A percentile compares a stretch with the other conserved stretches of the same genome.
Conservation (phyloP, 2,888 invertebrate genomes). For the Steinernema hermaphroditum region DNA sequence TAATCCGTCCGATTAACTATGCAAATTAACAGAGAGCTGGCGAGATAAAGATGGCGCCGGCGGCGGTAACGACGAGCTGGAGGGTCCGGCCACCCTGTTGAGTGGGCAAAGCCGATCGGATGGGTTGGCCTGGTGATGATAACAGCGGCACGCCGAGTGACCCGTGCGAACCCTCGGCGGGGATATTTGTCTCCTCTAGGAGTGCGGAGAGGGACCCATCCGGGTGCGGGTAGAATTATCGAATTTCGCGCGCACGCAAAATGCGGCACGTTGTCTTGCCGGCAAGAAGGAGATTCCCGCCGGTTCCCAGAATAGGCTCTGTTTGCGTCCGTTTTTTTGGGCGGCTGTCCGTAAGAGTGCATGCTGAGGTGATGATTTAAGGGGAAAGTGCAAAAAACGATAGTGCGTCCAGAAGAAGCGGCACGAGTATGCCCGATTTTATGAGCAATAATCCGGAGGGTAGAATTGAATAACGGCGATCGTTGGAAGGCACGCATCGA, state of each 20-base stretch:
- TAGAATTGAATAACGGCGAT: too few relatives aligned
- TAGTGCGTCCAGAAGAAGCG: too few relatives aligned
- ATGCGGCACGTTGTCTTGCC: background rate
- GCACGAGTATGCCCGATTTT: too few relatives aligned
- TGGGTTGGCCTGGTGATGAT: background rate
- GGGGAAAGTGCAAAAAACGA: too few relatives aligned
- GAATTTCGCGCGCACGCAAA: constrained; percentile 17
- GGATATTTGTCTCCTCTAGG: background rate
- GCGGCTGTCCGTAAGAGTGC: background rate
- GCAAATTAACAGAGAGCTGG: constrained; percentile 5
- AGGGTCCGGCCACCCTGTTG: background rate
- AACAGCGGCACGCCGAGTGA: background rate
- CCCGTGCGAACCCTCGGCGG: background rate
- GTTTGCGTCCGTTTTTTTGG: background rate
- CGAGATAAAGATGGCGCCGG: background rate
- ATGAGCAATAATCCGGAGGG: too few relatives aligned
- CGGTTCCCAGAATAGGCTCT: background rate
- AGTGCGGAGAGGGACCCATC: constrained; percentile 9
- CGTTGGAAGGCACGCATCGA: too few relatives aligned
- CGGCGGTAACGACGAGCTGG: background rate
- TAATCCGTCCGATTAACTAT: constrained; percentile 6
- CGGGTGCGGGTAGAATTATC: constrained; percentile 19
- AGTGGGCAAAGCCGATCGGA: background rate
- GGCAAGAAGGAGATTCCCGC: background rate
- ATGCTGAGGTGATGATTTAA: too few relatives aligned